phyloP scores from a whole-genome alignment of 2,113 vertebrate genomes.

The Campylomormyrus tamandua region DNA sequence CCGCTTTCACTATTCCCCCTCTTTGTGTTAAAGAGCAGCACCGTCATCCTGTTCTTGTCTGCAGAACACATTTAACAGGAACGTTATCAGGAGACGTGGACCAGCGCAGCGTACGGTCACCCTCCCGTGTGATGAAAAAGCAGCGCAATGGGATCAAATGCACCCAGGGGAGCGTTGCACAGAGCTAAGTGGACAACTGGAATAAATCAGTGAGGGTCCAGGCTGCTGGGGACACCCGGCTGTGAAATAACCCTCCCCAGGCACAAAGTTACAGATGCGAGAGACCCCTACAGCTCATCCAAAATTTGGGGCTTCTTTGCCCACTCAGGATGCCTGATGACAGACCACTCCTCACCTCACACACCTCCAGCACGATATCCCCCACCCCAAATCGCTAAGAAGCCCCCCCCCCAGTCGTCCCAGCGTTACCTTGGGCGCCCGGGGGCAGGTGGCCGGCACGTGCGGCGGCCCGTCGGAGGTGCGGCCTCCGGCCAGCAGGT shows the following conservation, averaged over 20 bases:
- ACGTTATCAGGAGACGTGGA: neutral
- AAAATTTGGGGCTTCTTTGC: neutral
- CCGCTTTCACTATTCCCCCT: neutral
- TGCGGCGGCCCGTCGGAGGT: slow-evolving; percentile 90
- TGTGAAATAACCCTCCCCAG: neutral
- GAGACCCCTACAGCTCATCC: neutral
- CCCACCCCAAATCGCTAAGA: neutral
- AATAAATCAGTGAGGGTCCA: neutral
- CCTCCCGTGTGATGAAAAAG: neutral
- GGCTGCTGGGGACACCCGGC: neutral
- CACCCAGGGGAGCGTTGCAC: neutral
- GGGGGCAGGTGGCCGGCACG: slow-evolving; percentile 78
- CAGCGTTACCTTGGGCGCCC: slow-evolving; percentile 80
- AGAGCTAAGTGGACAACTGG: neutral
- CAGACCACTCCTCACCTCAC: neutral
- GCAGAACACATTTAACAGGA: neutral
- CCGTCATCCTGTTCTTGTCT: neutral
- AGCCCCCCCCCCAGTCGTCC: neutral
- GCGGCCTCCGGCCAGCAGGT: slow-evolving; percentile 85
- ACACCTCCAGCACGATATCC: neutral
- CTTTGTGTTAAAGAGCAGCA: neutral
- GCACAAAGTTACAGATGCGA: neutral
- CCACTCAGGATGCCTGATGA: neutral
- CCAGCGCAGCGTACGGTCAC: neutral
- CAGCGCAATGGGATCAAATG: neutral